These are phyloP conservation scores for Leptinotarsa rubiginosa DNA, from an alignment of 2,888 invertebrate genomes.

Conservation along the genomic window DNA sequence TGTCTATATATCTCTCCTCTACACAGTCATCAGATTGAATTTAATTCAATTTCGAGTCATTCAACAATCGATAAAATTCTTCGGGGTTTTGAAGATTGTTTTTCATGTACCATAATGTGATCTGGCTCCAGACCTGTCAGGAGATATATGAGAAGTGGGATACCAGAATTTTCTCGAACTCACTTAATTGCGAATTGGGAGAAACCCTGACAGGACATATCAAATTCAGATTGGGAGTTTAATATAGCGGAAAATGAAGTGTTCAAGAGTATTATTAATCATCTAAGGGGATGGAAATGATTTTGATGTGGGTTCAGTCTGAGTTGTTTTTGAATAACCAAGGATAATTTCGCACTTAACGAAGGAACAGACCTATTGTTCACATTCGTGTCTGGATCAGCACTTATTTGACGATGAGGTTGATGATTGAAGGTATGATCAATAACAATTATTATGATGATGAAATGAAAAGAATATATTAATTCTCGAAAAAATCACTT, in stretches of 20 bases:
- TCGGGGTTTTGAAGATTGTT: no score
- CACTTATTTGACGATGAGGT: background rate
- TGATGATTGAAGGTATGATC: background rate
- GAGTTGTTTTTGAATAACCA: background rate
- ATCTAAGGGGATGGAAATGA: background rate
- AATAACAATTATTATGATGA: background rate
- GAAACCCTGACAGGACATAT: slow-evolving; percentile 9
- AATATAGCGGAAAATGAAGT: background rate
- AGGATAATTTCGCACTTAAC: slow-evolving; percentile 6
- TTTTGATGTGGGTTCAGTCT: slow-evolving; percentile 1
- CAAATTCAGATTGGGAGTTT: slow-evolving; percentile 2
- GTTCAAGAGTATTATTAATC: background rate
- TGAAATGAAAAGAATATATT: background rate
- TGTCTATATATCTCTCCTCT: no score
- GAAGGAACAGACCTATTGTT: background rate
- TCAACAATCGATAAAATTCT: no score
- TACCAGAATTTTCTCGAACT: background rate
- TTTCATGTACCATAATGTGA: background rate
- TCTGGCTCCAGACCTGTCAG: background rate
- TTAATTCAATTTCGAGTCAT: no score
- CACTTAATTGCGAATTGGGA: slow-evolving; percentile 1
- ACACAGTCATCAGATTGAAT: no score
- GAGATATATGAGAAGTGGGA: background rate
- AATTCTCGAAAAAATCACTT: background rate
- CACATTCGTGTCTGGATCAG: background rate